Base-by-base conservation (phyloP, 2,888 invertebrate genomes). In the Trissolcus japonicus region DNA sequence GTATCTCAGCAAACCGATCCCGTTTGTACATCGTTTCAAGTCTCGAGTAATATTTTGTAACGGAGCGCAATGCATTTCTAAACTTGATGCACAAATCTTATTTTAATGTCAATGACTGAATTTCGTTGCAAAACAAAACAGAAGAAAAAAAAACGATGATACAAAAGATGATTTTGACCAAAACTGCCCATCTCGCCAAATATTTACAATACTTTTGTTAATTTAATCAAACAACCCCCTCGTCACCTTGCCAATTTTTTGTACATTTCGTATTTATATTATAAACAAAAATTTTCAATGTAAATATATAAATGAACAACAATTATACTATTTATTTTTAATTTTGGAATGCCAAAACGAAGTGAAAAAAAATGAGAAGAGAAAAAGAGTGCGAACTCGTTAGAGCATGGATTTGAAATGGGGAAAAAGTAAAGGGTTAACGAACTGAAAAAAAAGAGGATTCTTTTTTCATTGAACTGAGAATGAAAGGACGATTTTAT, bases 171-270 rank as follows among this genome's bases (percentile, higher is more conserved):
- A 40, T 57, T 56, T 57, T 51, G 16, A 17, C 19, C 41, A n/a
- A 62, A 73, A 73, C 65, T 73, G 72, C 66, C 73, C 61, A 60
- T 54, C 54, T 73, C 40, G 73, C 73, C 73, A 73, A 73, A 65
- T 48, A 54, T 17, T 59, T 19, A 46, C 16, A 16, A 46, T 17
- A 51, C 19, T 51, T 51, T 51, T 19, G 51, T 51, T 51, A 51
- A 46, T 16, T 16, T 25, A 6, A 25, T 25, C 25, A 25, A 25
- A 25, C 25, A 6, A 6, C 4, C 25, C 25, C 25, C 25, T 6
- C 6, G 2, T 25, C 25, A 25, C 4, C 25, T 25, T 35, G 35
- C 35, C 35, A 35, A 35, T 35, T 35, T 35, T 35, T 35, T 11
- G 35, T 35, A 35, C 35, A 46, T 46, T 46, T 46, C 46, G 14